Conservation (phyloP, 1,140 invertebrate species). For the Hypothenemus hampei region DNA sequence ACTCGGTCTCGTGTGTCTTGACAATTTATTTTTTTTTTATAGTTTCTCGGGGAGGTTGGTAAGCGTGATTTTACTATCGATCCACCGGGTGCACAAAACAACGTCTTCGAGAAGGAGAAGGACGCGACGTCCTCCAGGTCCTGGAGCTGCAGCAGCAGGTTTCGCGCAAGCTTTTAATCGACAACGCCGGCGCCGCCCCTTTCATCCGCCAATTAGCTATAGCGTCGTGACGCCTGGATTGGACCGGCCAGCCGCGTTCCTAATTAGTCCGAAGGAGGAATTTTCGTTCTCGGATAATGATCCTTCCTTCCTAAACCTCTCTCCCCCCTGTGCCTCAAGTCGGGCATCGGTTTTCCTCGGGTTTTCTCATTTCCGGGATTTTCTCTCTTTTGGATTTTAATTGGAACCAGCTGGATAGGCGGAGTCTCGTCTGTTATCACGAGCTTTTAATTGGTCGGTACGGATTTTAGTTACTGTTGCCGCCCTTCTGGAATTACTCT, state of each 20-base stretch:
- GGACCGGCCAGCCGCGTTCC: slow-evolving; percentile 28
- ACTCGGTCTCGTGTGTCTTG: background rate
- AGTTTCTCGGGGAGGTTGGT: too few relatives aligned
- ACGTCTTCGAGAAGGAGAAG: slow-evolving; percentile 2
- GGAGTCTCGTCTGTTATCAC: background rate
- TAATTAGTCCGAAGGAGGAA: slow-evolving; percentile 31
- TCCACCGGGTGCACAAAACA: background rate
- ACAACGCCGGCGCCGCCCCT: slow-evolving; percentile 37
- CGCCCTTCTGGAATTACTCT: too few relatives aligned
- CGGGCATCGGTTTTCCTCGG: slow-evolving; percentile 10
- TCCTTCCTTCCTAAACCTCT: too few relatives aligned
- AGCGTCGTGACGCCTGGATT: slow-evolving; percentile 33
- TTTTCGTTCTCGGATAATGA: slow-evolving; percentile 21
- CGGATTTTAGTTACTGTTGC: slow-evolving; percentile 7
- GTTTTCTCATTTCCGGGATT: slow-evolving; percentile 13
- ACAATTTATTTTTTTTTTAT: background rate
- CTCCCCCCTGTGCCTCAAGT: too few relatives aligned
- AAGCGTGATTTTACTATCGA: slow-evolving; percentile 13
- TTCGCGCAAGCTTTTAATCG: slow-evolving; percentile 39
- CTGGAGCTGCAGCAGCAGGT: slow-evolving; percentile 7
- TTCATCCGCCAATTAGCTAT: slow-evolving; percentile 40
- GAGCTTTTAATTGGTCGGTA: slow-evolving; percentile 20
- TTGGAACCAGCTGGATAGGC: slow-evolving; percentile 6
- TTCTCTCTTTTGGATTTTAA: slow-evolving; percentile 11
- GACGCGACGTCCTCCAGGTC: slow-evolving; percentile 12